Percentiles rank a stretch among this genome's conserved stretches.
phyloP scores from a whole-genome alignment of 1,140 invertebrate species.

The Camponotus vicinus region DNA sequence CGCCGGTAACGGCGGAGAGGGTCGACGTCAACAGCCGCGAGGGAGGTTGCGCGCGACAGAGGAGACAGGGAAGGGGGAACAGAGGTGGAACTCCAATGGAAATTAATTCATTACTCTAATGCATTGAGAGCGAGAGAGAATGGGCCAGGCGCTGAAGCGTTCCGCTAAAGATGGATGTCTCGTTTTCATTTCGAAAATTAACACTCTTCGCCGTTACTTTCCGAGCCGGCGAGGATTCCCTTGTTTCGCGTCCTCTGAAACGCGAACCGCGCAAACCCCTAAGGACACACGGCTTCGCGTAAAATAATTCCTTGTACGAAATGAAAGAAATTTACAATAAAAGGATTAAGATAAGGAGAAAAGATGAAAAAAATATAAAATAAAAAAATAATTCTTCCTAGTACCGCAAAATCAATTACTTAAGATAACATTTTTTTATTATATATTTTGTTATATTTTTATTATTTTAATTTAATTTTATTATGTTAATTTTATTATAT shows the following conservation, averaged over 20 bases:
- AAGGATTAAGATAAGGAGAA: too few species aligned
- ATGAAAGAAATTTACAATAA: too few species aligned
- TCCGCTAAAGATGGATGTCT: conserved; percentile 84
- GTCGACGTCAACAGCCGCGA: conserved; percentile 73
- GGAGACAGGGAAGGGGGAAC: conserved; percentile 61
- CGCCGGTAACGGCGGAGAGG: conserved; percentile 69
- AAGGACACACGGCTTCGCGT: too few species aligned
- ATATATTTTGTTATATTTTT: too few species aligned
- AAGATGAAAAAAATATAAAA: too few species aligned
- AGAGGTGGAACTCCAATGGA: conserved; percentile 79
- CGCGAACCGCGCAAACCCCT: neutral
- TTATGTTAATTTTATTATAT: too few species aligned
- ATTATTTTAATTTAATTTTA: too few species aligned
- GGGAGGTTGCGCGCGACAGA: conserved; percentile 63
- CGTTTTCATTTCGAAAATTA: conserved; percentile 86
- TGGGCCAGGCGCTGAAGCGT: conserved; percentile 81
- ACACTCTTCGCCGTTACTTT: conserved; percentile 81
- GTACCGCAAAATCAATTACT: too few species aligned
- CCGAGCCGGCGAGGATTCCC: neutral
- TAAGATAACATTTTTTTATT: too few species aligned
- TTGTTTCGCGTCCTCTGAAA: neutral
- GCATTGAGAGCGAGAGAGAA: conserved; percentile 83
- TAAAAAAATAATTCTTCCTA: too few species aligned
- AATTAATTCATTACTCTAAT: conserved; percentile 87
- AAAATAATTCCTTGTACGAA: too few species aligned